These are phyloP conservation scores for Tolmerus cingulatus DNA, from an alignment of 2,888 invertebrate genomes.

Conservation along the genomic window DNA sequence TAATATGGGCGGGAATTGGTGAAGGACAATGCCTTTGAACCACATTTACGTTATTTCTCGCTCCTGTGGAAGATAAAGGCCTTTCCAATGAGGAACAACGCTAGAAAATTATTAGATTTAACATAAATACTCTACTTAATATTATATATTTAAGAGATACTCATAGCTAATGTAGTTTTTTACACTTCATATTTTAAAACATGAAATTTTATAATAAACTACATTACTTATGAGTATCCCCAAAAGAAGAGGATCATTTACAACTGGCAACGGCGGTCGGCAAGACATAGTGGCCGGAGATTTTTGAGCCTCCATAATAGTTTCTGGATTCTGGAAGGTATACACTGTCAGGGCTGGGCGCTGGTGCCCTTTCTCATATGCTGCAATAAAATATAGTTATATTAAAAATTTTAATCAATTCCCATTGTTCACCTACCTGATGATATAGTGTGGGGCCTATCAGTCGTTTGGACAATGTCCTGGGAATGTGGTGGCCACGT, in stretches of 20 bases:
- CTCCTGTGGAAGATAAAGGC: slow-evolving; percentile 70
- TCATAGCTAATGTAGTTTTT: not conserved
- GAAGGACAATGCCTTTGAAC: slow-evolving; percentile 71
- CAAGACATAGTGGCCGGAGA: slow-evolving; percentile 66
- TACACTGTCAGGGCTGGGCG: slow-evolving; percentile 86
- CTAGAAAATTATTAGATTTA: slow-evolving; percentile 57
- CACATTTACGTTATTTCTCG: slow-evolving; percentile 58
- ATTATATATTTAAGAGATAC: not conserved
- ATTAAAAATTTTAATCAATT: not conserved
- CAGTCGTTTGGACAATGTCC: slow-evolving; percentile 69
- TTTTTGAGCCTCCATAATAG: slow-evolving; percentile 63
- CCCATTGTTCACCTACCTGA: slow-evolving; percentile 65
- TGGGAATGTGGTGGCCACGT: slow-evolving; percentile 65
- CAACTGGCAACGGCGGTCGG: slow-evolving; percentile 78
- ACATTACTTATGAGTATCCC: not conserved
- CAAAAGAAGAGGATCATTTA: slow-evolving; percentile 56
- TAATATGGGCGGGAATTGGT: slow-evolving; percentile 77
- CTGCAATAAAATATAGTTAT: slow-evolving; percentile 60
- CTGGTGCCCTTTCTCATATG: slow-evolving; percentile 85
- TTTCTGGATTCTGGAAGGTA: slow-evolving; percentile 84
- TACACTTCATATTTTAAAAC: too few species aligned
- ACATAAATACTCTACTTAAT: not conserved
- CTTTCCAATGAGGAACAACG: slow-evolving; percentile 88
- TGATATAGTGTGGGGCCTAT: slow-evolving; percentile 92
- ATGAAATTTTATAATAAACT: not conserved